Evolutionary conservation across 2,797 vertebrate species (phyloP).

Genomic region (Hydrolagus colliei): DNA sequence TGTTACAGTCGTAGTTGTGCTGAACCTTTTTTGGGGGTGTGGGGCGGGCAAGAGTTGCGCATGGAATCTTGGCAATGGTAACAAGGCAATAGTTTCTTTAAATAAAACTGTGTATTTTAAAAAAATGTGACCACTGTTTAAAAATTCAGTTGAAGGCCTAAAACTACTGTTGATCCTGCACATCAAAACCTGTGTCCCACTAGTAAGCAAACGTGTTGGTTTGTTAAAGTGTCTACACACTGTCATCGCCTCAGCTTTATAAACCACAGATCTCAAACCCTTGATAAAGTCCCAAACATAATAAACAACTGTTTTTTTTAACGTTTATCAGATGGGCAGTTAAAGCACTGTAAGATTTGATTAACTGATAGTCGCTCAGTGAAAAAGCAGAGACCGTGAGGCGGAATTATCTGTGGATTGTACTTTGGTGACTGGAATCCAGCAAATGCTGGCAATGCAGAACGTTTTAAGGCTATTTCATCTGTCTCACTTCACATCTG

Average conservation of each 20-base stretch:
- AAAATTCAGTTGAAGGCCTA: neutral
- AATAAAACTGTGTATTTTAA: neutral
- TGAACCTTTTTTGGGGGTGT: neutral
- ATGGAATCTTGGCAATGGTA: constrained; percentile 8
- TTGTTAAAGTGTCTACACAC: constrained; percentile 27
- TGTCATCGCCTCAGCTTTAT: constrained; percentile 21
- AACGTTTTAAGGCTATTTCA: constrained; percentile 22
- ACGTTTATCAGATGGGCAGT: constrained; percentile 32
- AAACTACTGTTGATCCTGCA: neutral
- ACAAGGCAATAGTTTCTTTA: neutral
- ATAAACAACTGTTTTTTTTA: constrained; percentile 26
- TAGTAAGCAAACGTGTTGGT: constrained; percentile 10
- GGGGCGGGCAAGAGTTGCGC: neutral
- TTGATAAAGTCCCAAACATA: constrained; percentile 27
- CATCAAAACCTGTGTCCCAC: constrained; percentile 17
- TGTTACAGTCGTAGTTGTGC: neutral
- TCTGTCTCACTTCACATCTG: constrained; percentile 21
- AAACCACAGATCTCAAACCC: constrained; percentile 30
- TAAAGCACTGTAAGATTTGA: constrained; percentile 28
- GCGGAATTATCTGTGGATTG: constrained; percentile 7
- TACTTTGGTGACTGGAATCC: neutral
- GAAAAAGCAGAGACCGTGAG: constrained; percentile 13
- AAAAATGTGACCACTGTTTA: neutral
- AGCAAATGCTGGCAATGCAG: neutral
- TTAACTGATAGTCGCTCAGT: constrained; percentile 19